These are phyloP conservation scores for Nesometra sesokonis DNA, from an alignment of 35 echinoderm and acorn worm species.

Conservation along the genomic window DNA sequence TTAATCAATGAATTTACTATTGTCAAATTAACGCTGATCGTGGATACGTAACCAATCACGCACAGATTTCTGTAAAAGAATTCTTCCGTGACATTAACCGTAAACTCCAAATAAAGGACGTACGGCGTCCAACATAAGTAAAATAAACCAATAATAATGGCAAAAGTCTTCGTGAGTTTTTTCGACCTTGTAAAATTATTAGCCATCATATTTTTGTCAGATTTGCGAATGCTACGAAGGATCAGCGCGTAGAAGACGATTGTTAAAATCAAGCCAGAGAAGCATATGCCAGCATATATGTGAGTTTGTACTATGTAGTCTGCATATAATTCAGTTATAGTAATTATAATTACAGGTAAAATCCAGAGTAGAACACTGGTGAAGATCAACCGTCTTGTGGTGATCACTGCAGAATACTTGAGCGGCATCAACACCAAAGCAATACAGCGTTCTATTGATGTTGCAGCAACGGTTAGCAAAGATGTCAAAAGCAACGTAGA, in stretches of 20 bases:
- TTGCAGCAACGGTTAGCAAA: background rate
- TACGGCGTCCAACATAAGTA: too few species aligned
- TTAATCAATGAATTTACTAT: background rate
- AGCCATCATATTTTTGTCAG: too few species aligned
- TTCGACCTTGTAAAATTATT: too few species aligned
- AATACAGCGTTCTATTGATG: background rate
- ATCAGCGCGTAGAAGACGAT: too few species aligned
- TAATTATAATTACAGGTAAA: background rate
- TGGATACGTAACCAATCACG: background rate
- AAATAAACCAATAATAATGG: too few species aligned
- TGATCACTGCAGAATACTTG: background rate
- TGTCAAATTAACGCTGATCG: background rate
- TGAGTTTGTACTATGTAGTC: background rate
- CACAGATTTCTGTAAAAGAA: background rate
- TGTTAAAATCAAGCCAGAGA: background rate
- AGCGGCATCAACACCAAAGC: background rate
- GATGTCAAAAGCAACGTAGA: background rate
- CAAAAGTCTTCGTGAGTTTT: too few species aligned
- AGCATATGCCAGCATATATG: background rate
- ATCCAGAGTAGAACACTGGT: background rate
- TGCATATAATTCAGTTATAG: background rate
- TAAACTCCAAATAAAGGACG: too few species aligned
- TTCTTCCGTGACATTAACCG: too few species aligned
- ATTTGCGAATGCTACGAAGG: too few species aligned
- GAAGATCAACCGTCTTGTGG: background rate